Evolutionary conservation across 2,888 invertebrate genomes (phyloP), one percentile per base, ranked within the genome.

Genomic region (Temnothorax rugatulus): DNA sequence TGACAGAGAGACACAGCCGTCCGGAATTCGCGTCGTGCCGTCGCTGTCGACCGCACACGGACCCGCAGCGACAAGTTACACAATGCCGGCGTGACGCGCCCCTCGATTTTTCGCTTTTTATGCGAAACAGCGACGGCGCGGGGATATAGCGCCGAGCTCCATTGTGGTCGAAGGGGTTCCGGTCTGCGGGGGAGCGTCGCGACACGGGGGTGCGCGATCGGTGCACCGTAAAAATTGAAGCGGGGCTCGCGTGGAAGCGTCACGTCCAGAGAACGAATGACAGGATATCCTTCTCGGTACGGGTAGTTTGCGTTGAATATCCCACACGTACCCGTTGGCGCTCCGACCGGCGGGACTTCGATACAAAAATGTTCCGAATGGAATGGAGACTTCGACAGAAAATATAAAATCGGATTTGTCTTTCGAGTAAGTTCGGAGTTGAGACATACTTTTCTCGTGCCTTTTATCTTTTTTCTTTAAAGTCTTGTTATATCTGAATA

Each of bases 71-170:
- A 81, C 79, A 83, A 76, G 54, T 83, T 64, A 57, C 84, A 84
- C 86, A 84, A 89, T 83, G 81, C 88, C 52, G 69, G 82, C 91
- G 89, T 92, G 92, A 92, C 91, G 91, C 85, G 89, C 91, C 90
- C 90, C 88, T 84, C 87, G 88, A 83, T 90, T 90, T 90, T 90
- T 89, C 88, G 87, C 86, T 85, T 90, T 90, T 90, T 89, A 89
- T 85, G 86, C 84, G 86, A 81, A 88, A 88, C 91, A 18, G 44
- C 50, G 68, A 52, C 61, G 41, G 64, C 66, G 57, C 76, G 25
- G 57, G 89, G 87, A 61, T 83, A 73, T 83, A 73, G 63, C 73
- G 47, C n/a, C 54, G 61, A 29, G 50, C 41, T 82, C 75, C 79
- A 87, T 88, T 83, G 89, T 85, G 66, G 50, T 57, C 50, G 44